phyloP scores from a whole-genome alignment of 1,140 invertebrate species.

The Diorhabda carinulata region DNA sequence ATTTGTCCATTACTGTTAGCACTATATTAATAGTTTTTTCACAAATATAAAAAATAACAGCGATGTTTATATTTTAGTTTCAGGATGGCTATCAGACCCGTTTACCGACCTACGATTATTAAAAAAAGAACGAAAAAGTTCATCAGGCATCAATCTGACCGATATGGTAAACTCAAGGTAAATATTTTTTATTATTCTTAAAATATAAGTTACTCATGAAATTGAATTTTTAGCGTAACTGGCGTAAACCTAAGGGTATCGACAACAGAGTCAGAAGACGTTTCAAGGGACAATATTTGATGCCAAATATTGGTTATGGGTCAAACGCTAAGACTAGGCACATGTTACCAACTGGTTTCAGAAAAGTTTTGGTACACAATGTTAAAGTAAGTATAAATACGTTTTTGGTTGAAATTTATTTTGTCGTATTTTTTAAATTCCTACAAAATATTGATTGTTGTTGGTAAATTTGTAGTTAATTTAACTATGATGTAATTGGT shows the following conservation, averaged over 20 bases:
- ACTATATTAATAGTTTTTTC: not conserved
- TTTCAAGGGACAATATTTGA: slow-evolving; percentile 97
- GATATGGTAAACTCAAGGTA: slow-evolving; percentile 93
- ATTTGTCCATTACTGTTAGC: too few relatives aligned
- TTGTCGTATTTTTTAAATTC: not conserved
- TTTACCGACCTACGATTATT: slow-evolving; percentile 83
- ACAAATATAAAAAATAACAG: not conserved
- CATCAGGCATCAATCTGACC: slow-evolving; percentile 93
- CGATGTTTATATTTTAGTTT: slow-evolving; percentile 12
- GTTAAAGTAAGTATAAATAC: slow-evolving; percentile 61
- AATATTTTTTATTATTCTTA: not conserved
- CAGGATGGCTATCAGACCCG: slow-evolving; percentile 63
- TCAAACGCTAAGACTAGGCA: slow-evolving; percentile 90
- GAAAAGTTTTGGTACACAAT: slow-evolving; percentile 79
- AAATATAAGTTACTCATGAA: not conserved
- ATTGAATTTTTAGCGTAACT: slow-evolving; percentile 63
- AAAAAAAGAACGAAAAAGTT: slow-evolving; percentile 97
- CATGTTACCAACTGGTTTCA: slow-evolving; percentile 96
- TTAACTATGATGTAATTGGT: slow-evolving; percentile 42
- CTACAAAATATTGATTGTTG: not conserved
- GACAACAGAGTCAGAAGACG: slow-evolving; percentile 97
- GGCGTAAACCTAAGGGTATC: slow-evolving; percentile 95
- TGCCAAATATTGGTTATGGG: slow-evolving; percentile 99
- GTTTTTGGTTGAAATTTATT: not conserved
- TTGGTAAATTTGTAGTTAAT: not conserved